Percentiles rank a stretch among this genome's conserved stretches.
Conservation (phyloP, 2,888 invertebrate species). For the Hyalella azteca region DNA sequence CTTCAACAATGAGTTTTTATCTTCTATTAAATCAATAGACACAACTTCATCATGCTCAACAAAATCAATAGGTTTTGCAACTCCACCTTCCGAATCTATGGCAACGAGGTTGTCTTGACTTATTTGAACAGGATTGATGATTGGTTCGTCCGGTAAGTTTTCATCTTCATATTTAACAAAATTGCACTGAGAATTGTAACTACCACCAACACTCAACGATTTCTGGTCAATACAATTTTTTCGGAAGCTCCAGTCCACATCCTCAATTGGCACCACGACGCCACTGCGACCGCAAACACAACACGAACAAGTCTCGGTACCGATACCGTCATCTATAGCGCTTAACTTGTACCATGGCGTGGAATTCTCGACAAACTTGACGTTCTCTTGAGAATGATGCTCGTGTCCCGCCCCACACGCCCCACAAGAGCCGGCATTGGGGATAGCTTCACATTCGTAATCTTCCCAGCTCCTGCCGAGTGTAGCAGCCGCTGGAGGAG, state of each 20-base stretch:
- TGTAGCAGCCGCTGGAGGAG: not conserved
- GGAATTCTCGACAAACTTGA: not conserved
- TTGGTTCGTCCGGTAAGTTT: too few relatives aligned
- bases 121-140: not conserved
- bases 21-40: too few relatives aligned
- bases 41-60: not conserved
- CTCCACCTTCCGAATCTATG: not conserved
- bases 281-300: not conserved
- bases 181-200: too few relatives aligned
- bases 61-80: not conserved
- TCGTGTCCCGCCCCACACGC: constrained; percentile 4
- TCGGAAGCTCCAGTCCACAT: not conserved
- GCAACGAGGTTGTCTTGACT: not conserved
- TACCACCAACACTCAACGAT: too few relatives aligned
- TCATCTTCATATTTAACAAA: too few relatives aligned
- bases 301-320: not conserved
- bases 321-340: not conserved
- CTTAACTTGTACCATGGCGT: not conserved
- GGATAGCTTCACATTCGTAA: not conserved
- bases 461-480: not conserved
- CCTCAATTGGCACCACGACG: not conserved
- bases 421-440: not conserved
- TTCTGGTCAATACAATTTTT: too few relatives aligned
- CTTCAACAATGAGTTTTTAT: not conserved
- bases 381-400: not conserved